Conservation (phyloP, 2,113 vertebrate species). For the Dryoscopus gambensis region DNA sequence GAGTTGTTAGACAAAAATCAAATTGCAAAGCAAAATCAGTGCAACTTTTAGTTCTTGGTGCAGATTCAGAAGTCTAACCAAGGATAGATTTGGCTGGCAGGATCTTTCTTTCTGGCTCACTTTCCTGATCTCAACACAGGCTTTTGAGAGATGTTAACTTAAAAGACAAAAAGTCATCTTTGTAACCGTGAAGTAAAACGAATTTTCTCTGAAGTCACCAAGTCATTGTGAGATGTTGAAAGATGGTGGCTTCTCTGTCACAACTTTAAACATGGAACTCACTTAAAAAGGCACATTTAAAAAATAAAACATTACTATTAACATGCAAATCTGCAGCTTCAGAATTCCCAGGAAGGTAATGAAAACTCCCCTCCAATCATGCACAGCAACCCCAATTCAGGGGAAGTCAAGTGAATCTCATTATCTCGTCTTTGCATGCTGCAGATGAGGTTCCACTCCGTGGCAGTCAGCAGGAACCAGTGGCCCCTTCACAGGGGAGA, state of each 20-base stretch:
- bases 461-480: background rate
- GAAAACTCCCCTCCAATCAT: background rate
- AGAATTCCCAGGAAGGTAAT: background rate
- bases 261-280: background rate
- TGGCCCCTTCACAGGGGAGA: background rate
- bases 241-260: background rate
- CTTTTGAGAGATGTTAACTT: background rate
- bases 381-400: background rate
- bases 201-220: background rate
- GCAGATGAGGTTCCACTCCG: background rate
- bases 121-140: background rate
- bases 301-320: background rate
- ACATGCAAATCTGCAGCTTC: background rate
- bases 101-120: background rate
- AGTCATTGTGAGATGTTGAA: background rate
- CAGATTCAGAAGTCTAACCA: background rate
- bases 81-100: background rate
- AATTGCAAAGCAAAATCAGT: background rate
- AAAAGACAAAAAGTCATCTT: background rate
- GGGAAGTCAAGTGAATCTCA: background rate
- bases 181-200: background rate
- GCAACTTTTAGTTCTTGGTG: background rate
- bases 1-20: background rate
- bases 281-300: background rate
- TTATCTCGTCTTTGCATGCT: background rate